These are phyloP conservation scores for Maniola hyperantus DNA, from an alignment of 2,888 invertebrate species.

Conservation along the genomic window DNA sequence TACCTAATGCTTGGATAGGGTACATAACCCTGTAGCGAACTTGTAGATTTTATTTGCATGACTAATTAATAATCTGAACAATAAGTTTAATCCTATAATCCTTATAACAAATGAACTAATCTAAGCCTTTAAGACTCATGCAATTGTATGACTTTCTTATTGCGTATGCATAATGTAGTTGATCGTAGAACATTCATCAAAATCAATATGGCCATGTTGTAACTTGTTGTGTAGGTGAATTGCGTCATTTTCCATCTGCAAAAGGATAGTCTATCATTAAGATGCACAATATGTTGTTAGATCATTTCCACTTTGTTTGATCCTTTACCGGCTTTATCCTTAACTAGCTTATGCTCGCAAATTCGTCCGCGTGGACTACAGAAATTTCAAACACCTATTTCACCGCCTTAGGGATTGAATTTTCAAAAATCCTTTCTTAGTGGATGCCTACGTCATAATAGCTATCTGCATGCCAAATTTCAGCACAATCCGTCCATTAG, in stretches of 20 bases:
- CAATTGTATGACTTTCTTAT: slow-evolving; percentile 17
- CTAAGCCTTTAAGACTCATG: background rate
- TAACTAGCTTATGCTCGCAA: no score
- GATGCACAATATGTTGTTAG: slow-evolving; percentile 11
- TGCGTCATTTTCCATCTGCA: slow-evolving; percentile 29
- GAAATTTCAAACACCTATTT: no score
- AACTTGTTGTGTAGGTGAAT: slow-evolving; percentile 7
- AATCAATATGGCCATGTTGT: slow-evolving; percentile 17
- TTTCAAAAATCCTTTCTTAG: no score
- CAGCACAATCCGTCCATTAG: no score
- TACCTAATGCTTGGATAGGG: background rate
- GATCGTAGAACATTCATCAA: slow-evolving; percentile 16
- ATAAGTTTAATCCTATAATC: background rate
- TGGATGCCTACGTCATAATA: no score
- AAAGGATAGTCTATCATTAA: slow-evolving; percentile 18
- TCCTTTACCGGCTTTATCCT: background rate
- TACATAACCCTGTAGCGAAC: background rate
- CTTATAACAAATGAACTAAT: background rate
- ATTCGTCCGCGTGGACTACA: no score
- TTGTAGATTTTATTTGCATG: no score
- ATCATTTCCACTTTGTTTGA: background rate
- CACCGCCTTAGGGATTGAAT: no score
- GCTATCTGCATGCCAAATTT: no score
- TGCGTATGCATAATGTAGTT: background rate
- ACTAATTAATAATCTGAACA: background rate